Base-by-base conservation (phyloP, 2,888 invertebrate species). In the Cremastobaeus sp. region DNA sequence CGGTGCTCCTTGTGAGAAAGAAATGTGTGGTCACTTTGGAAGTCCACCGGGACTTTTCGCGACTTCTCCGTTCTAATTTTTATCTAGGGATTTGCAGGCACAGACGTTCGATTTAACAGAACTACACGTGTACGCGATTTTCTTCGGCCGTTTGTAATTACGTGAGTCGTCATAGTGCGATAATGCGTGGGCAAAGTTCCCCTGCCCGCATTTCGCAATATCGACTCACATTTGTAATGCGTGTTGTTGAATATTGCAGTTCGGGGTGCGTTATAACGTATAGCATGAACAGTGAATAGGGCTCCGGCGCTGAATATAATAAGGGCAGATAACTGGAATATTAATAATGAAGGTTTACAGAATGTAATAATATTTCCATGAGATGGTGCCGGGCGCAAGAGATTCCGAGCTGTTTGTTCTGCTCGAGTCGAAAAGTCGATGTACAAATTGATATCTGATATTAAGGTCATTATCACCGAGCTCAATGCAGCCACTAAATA, bases 11-110 rank as follows among this genome's bases (percentile, higher is more conserved):
- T 54, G 39, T 17, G 14, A 55, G 62, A 21, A 43, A 45, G 37
- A 52, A 69, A 35, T 59, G 34, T 41, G 50, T 55, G 65, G 74
- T 74, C 70, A 52, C 54, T 65, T 57, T 66, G 66, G 43, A 73
- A 57, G 57, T 50, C 48, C 18, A 55, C 55, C 17, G 41, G 45
- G 47, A 45, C 45, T 34, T 1, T 14, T 4, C 37, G 17, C 45
- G 28, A 57, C 37, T 17, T 55, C 34, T 34, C 11, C 64, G 68
- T 55, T 68, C 35, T 62, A 60, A 68, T 62, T 64, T 57, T 18
- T 32, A 35, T 52, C 59, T 17, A 18, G 55, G 39, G 57, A 64
- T 57, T 74, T 55, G 45, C 52, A 18, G 54, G 43, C 59, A 14
- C 43, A 4, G 35, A 28, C 17, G 41, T 28, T 50, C 25, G 12